phyloP scores from a whole-genome alignment of 2,888 invertebrate genomes.

The Catocala nupta region DNA sequence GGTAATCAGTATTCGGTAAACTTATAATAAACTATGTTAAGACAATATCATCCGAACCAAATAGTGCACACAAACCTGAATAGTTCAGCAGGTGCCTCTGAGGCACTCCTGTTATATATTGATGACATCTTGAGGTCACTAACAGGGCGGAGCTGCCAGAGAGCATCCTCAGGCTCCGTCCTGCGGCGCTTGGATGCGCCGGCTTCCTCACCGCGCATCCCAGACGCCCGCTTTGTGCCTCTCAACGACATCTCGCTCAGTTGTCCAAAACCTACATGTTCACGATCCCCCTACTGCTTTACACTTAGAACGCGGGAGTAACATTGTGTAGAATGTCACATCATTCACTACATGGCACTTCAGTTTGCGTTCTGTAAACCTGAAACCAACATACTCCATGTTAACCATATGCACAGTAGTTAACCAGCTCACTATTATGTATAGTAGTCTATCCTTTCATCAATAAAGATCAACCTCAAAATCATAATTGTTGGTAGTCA shows the following conservation, averaged over 20 bases:
- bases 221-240: constrained; percentile 82
- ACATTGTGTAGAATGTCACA: constrained; percentile 85
- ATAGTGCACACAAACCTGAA: constrained; percentile 87
- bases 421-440: not conserved
- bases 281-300: constrained; percentile 78
- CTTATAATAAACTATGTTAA: constrained; percentile 21
- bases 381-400: constrained; percentile 57
- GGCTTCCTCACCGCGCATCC: constrained; percentile 79
- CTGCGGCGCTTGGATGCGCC: constrained; percentile 81
- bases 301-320: constrained; percentile 83
- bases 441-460: not conserved
- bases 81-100: constrained; percentile 94
- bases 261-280: constrained; percentile 84
- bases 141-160: constrained; percentile 94
- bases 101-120: constrained; percentile 94
- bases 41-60: constrained; percentile 37
- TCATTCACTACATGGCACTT: constrained; percentile 82
- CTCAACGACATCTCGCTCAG: constrained; percentile 80
- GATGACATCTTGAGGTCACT: constrained; percentile 95
- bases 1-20: constrained; percentile 10
- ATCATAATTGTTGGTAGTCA: constrained; percentile 4
- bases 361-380: constrained; percentile 73
- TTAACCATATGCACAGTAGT: constrained; percentile 5
- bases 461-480: not conserved
- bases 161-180: constrained; percentile 80